Conservation (phyloP, 2,113 vertebrate genomes). For the Zosterops borbonicus region DNA sequence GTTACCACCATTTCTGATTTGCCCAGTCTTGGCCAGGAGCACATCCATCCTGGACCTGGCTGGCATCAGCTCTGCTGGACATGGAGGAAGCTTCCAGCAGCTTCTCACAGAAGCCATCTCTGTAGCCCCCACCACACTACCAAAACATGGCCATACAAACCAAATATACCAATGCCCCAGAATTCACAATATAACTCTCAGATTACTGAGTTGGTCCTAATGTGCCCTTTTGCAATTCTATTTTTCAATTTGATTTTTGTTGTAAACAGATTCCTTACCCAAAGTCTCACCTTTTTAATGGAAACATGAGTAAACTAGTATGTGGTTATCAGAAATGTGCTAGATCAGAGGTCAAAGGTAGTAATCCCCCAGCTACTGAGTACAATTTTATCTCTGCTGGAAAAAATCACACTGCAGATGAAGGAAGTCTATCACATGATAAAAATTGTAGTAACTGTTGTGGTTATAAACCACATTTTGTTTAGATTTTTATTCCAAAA, state of each 20-base stretch:
- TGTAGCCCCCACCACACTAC: accelerated
- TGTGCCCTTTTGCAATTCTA: not conserved
- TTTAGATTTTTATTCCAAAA: not conserved
- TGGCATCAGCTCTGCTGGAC: not conserved
- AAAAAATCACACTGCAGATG: not conserved
- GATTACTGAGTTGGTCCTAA: not conserved
- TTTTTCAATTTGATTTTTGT: not conserved
- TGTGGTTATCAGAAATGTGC: not conserved
- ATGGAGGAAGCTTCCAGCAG: not conserved
- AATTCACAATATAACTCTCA: not conserved
- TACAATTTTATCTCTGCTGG: not conserved
- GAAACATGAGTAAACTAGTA: not conserved
- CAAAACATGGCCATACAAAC: not conserved
- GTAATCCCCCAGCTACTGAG: not conserved
- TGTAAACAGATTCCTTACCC: not conserved
- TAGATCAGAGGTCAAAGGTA: not conserved
- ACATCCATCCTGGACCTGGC: not conserved
- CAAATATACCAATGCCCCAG: not conserved
- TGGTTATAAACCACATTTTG: not conserved
- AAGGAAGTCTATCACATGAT: not conserved
- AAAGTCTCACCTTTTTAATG: not conserved
- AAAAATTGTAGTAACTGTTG: not conserved
- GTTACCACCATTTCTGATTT: not conserved
- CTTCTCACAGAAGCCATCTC: not conserved
- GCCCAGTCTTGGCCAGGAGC: not conserved